Conservation (phyloP, 1,140 invertebrate genomes). For the Saccostrea glomerata region DNA sequence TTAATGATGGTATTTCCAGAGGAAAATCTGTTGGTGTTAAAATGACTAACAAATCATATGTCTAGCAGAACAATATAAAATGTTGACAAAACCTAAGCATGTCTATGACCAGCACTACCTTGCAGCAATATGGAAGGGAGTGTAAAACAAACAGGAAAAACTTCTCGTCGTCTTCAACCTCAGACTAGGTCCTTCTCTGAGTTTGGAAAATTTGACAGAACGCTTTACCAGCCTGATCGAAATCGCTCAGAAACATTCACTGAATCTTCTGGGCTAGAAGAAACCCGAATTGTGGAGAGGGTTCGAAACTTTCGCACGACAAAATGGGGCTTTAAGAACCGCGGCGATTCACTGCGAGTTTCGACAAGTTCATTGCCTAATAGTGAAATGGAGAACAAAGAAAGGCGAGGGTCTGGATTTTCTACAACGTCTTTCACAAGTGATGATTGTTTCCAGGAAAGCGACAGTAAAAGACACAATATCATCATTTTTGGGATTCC, state of each 20-base stretch:
- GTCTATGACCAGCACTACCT: too few relatives aligned
- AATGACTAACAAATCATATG: too few relatives aligned
- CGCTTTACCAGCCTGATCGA: neutral
- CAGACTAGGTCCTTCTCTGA: neutral
- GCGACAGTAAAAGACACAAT: neutral
- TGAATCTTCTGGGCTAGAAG: neutral
- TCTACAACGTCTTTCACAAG: neutral
- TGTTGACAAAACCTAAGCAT: too few relatives aligned
- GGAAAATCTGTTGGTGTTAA: too few relatives aligned
- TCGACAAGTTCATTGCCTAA: neutral
- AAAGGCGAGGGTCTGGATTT: neutral
- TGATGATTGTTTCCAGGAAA: neutral
- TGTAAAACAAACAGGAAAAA: neutral
- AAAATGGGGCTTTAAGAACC: slow-evolving; percentile 6
- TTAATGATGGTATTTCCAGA: too few relatives aligned
- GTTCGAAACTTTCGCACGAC: neutral
- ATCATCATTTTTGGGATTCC: neutral
- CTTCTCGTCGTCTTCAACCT: neutral
- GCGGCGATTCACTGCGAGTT: neutral
- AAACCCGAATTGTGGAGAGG: neutral
- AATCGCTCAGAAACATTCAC: neutral
- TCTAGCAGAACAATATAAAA: too few relatives aligned
- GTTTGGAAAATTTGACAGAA: slow-evolving; percentile 2
- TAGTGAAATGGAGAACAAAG: neutral
- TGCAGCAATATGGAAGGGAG: too few relatives aligned